phyloP scores from a whole-genome alignment of 2,888 invertebrate species.

The Pseudococcus viburni region DNA sequence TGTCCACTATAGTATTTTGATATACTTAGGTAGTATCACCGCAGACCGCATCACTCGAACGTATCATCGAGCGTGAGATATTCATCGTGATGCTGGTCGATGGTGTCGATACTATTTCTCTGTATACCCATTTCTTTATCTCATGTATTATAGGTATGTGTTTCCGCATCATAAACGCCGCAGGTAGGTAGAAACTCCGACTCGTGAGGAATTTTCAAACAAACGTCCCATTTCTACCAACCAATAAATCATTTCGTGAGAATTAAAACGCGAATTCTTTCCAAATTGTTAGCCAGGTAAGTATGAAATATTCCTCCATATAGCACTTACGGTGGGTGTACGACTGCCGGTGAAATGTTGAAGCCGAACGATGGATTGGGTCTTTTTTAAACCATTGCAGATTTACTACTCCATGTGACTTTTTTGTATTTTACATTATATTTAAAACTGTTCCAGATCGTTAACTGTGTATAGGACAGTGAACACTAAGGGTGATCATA shows the following conservation, averaged over 20 bases:
- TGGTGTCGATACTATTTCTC: not conserved
- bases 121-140: too few relatives aligned
- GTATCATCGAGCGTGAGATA: slow-evolving; percentile 44
- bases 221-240: not conserved
- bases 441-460: too few relatives aligned
- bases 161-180: slow-evolving; percentile 29
- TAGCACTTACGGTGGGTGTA: too few relatives aligned
- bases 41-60: not conserved
- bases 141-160: not conserved
- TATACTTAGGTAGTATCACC: not conserved
- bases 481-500: too few relatives aligned
- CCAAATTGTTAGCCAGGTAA: not conserved
- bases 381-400: too few relatives aligned
- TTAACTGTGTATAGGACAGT: too few relatives aligned
- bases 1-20: slow-evolving; percentile 3
- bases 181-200: slow-evolving; percentile 16
- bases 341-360: too few relatives aligned
- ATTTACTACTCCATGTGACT: too few relatives aligned
- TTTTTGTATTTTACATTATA: too few relatives aligned
- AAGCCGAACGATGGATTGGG: too few relatives aligned
- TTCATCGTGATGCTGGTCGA: not conserved
- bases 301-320: not conserved
- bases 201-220: not conserved
- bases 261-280: slow-evolving; percentile 44
- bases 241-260: slow-evolving; percentile 42